A percentile compares a stretch with the other conserved stretches of the same genome.
These are phyloP conservation scores for Anisognathus igniventris DNA, from an alignment of 2,797 vertebrate genomes.

Conservation along the genomic window DNA sequence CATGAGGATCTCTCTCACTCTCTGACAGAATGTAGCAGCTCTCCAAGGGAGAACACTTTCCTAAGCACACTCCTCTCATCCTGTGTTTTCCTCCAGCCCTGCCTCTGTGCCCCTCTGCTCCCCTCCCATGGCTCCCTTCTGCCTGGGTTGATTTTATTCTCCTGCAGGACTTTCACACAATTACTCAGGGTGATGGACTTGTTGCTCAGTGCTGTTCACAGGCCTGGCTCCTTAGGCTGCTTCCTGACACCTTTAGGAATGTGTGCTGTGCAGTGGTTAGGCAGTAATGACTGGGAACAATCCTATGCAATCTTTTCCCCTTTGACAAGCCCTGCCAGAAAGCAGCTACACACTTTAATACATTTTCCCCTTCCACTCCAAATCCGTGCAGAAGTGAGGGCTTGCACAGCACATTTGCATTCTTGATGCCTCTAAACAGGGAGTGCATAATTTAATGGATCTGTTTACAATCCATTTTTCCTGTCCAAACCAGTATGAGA, in stretches of 20 bases:
- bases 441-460: conserved; percentile 24
- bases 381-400: neutral
- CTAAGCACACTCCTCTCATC: neutral
- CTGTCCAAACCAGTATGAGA: conserved; percentile 7
- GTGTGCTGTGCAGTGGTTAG: neutral
- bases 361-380: neutral
- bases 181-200: neutral
- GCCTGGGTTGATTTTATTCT: neutral
- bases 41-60: neutral
- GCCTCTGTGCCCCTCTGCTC: neutral
- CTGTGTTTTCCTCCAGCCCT: neutral
- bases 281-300: neutral
- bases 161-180: neutral
- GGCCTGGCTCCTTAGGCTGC: neutral
- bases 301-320: neutral
- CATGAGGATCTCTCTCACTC: neutral
- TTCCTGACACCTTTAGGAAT: neutral
- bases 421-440: neutral
- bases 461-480: conserved; percentile 45
- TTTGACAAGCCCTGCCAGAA: neutral
- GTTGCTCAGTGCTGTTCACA: neutral
- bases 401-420: conserved; percentile 35
- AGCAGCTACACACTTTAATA: neutral
- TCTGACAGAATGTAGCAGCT: neutral
- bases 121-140: neutral